phyloP scores from a whole-genome alignment of 2,797 vertebrate genomes.

The Chiroxiphia lanceolata region DNA sequence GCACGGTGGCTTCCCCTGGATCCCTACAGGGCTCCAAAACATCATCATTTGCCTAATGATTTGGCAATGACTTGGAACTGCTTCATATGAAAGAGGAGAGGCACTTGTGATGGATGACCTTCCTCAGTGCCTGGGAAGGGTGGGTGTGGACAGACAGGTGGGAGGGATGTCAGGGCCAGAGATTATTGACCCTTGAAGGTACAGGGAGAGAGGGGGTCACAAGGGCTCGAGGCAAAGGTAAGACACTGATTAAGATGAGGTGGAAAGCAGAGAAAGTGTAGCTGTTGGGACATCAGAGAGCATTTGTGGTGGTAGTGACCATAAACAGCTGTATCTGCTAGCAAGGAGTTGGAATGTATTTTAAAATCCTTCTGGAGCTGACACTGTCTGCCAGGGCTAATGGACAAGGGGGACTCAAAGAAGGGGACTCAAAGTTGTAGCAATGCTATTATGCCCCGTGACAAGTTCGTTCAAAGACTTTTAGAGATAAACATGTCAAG shows the following conservation, averaged over 20 bases:
- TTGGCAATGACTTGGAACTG: background rate
- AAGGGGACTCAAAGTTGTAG: background rate
- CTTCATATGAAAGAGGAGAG: background rate
- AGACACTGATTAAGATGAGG: background rate
- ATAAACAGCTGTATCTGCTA: background rate
- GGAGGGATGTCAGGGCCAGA: background rate
- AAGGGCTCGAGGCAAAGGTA: background rate
- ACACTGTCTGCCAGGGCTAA: background rate
- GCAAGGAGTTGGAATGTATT: background rate
- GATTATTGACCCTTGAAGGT: background rate
- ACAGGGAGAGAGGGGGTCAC: accelerated
- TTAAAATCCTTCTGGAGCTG: background rate
- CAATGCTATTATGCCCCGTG: background rate
- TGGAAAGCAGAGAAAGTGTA: background rate
- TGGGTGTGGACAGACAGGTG: background rate
- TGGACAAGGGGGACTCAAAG: background rate
- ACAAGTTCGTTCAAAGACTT: background rate
- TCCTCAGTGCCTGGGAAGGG: accelerated
- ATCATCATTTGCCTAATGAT: background rate
- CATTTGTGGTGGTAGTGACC: background rate
- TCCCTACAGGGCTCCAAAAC: background rate
- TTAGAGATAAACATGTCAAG: background rate
- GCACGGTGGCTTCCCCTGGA: background rate
- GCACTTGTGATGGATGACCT: background rate
- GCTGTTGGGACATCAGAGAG: background rate